These are phyloP conservation scores for Papilio polytes DNA, from an alignment of 1,140 invertebrate genomes.

Conservation along the genomic window DNA sequence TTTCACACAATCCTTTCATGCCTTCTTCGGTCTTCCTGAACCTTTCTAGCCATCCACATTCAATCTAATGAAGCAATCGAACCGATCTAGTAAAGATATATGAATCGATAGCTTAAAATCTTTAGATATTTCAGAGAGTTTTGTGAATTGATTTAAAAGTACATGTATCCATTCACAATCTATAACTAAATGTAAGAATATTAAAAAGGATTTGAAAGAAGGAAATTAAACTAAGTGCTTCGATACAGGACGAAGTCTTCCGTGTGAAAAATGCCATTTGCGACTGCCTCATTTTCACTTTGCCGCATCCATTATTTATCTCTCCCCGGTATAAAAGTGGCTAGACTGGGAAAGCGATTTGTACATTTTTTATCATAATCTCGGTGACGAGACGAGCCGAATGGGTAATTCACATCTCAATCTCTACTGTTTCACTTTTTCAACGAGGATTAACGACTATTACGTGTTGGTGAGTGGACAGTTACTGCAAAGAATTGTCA, in stretches of 20 bases:
- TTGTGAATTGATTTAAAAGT: background rate
- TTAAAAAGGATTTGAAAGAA: background rate
- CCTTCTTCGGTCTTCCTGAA: too few relatives aligned
- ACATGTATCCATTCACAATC: background rate
- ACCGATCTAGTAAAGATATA: too few relatives aligned
- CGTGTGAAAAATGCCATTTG: slow-evolving; percentile 28
- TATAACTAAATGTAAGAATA: slow-evolving; percentile 3
- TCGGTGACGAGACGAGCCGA: slow-evolving; percentile 20
- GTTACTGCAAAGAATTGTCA: background rate
- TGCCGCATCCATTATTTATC: slow-evolving; percentile 36
- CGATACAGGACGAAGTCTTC: slow-evolving; percentile 1
- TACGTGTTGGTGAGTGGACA: background rate
- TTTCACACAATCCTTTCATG: too few relatives aligned
- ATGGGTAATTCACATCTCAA: slow-evolving; percentile 28
- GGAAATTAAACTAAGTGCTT: slow-evolving; percentile 32
- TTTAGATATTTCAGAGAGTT: too few relatives aligned
- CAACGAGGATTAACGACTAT: background rate
- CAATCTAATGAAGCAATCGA: background rate
- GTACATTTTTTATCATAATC: slow-evolving; percentile 37
- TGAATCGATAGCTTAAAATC: too few relatives aligned
- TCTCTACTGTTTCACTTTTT: slow-evolving; percentile 23
- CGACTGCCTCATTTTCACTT: slow-evolving; percentile 30
- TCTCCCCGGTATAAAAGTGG: slow-evolving; percentile 18
- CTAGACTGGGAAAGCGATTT: slow-evolving; percentile 30
- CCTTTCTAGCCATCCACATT: too few relatives aligned